A percentile compares a stretch with the other conserved stretches of the same genome.
phyloP scores from a whole-genome alignment of 2,888 invertebrate species.

The Icerya purchasi region DNA sequence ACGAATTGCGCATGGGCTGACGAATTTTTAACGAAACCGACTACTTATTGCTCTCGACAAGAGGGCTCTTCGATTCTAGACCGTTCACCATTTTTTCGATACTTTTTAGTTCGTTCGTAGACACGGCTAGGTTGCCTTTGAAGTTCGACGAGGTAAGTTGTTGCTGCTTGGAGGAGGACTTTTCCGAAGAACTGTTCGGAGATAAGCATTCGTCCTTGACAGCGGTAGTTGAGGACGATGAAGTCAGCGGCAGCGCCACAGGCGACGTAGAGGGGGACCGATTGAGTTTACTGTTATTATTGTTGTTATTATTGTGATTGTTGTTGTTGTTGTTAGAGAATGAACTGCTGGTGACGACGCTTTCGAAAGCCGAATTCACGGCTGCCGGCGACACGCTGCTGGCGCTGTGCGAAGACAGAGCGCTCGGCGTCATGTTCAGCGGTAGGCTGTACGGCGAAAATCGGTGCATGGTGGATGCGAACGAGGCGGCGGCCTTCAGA shows the following conservation, averaged over 20 bases:
- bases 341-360: conserved; percentile 64
- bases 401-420: conserved; percentile 24
- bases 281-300: conserved; percentile 7
- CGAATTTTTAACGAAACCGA: too few species aligned
- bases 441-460: conserved; percentile 79
- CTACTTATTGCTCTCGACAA: too few species aligned
- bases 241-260: conserved; percentile 7
- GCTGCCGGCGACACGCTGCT: conserved; percentile 19
- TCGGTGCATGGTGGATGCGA: conserved; percentile 47
- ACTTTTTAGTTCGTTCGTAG: conserved; percentile 63
- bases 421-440: conserved; percentile 8
- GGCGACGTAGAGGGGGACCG: conserved; percentile 8
- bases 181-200: conserved; percentile 9
- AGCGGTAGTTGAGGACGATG: conserved; percentile 29
- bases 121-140: conserved; percentile 25
- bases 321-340: background rate
- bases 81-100: conserved; percentile 97
- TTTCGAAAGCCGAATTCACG: conserved; percentile 67
- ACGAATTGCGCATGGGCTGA: too few species aligned
- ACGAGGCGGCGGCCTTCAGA: conserved; percentile 27
- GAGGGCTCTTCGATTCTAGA: conserved; percentile 47
- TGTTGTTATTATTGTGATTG: conserved; percentile 6
- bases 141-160: conserved; percentile 7
- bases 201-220: conserved; percentile 1
- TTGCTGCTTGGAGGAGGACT: conserved; percentile 13